phyloP scores from a whole-genome alignment of 1,140 invertebrate species.

The Dryas iulia region DNA sequence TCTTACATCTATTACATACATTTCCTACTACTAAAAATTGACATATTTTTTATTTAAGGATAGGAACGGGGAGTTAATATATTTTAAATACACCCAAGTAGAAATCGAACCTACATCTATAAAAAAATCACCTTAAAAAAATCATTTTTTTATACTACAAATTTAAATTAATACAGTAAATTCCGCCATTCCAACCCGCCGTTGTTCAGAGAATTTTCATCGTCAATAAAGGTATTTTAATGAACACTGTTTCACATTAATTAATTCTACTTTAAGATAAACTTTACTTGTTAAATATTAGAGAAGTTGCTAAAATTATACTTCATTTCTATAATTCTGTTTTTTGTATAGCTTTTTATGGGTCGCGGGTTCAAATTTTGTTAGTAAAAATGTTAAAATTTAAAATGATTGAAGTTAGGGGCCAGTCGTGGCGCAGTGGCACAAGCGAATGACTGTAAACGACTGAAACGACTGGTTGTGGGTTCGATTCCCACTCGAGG shows the following conservation, averaged over 20 bases:
- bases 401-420: too few species aligned
- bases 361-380: too few species aligned
- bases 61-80: too few species aligned
- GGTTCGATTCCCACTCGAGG: too few species aligned
- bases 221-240: background rate
- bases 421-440: too few species aligned
- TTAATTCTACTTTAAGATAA: background rate
- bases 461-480: too few species aligned
- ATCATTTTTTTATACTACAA: background rate
- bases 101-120: background rate
- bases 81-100: background rate
- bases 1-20: too few species aligned
- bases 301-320: background rate
- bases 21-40: too few species aligned
- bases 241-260: background rate
- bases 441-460: too few species aligned
- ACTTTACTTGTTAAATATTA: background rate
- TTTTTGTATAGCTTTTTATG: too few species aligned
- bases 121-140: background rate
- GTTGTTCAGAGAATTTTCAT: background rate
- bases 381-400: too few species aligned
- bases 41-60: too few species aligned
- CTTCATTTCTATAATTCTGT: background rate
- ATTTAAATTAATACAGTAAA: background rate
- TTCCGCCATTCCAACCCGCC: background rate